Conservation (phyloP, 2,113 vertebrate species). For the Muscicapa adusta region DNA sequence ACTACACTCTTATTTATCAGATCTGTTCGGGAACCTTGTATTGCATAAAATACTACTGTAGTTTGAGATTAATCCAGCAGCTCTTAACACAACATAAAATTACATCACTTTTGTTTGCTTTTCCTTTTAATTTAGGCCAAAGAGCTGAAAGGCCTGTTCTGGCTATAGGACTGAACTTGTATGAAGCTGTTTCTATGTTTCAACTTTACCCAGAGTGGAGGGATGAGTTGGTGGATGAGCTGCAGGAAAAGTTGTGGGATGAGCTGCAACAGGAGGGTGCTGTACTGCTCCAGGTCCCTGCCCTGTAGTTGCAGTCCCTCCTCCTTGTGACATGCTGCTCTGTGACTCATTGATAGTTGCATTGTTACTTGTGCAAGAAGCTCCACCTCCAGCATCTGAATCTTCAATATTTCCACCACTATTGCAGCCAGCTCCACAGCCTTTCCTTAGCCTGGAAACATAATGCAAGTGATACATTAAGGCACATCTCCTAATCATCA, state of each 20-base stretch:
- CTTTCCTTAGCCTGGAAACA: slow-evolving; percentile 86
- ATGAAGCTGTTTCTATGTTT: background rate
- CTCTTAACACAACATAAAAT: background rate
- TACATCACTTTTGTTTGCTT: background rate
- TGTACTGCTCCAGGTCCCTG: slow-evolving; percentile 79
- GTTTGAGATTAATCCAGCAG: background rate
- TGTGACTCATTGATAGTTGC: slow-evolving; percentile 84
- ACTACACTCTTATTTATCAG: background rate
- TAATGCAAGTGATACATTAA: background rate
- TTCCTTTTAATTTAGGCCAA: background rate
- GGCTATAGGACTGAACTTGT: background rate
- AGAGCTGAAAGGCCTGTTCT: background rate
- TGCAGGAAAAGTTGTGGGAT: slow-evolving; percentile 76
- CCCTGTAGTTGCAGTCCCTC: slow-evolving; percentile 55
- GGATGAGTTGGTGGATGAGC: slow-evolving; percentile 55
- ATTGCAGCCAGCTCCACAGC: slow-evolving; percentile 97
- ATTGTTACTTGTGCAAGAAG: slow-evolving; percentile 85
- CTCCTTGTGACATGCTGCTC: slow-evolving; percentile 77
- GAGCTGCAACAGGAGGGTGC: slow-evolving; percentile 78
- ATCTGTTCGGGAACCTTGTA: background rate
- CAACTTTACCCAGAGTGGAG: slow-evolving; percentile 46
- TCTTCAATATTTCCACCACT: slow-evolving; percentile 98
- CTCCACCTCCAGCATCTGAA: slow-evolving; percentile 85
- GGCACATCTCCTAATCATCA: background rate
- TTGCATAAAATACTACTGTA: background rate